A percentile compares a stretch with the other conserved stretches of the same genome.
These are phyloP conservation scores for Euglossa dilemma DNA, from an alignment of 1,140 invertebrate genomes.

Conservation along the genomic window DNA sequence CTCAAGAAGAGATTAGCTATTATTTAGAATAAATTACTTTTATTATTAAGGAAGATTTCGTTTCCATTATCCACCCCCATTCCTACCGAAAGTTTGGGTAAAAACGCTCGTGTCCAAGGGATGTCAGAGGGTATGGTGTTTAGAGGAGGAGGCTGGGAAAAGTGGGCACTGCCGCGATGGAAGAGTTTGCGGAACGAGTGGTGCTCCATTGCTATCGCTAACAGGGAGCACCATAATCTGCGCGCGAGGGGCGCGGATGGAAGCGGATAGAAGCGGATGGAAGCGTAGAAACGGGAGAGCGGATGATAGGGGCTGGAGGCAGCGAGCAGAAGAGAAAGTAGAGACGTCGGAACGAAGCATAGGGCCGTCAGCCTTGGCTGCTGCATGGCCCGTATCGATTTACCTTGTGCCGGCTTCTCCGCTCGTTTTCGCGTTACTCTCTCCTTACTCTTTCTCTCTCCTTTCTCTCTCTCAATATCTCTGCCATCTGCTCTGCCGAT, in stretches of 20 bases:
- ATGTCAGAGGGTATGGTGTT: background rate
- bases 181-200: constrained; percentile 47
- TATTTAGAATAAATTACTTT: no score
- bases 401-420: constrained; percentile 53
- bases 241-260: constrained; percentile 14
- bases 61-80: no score
- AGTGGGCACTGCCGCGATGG: constrained; percentile 16
- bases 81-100: no score
- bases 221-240: constrained; percentile 47
- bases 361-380: constrained; percentile 57
- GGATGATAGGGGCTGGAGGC: constrained; percentile 27
- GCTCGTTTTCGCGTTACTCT: constrained; percentile 27
- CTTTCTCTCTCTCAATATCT: background rate
- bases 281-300: background rate
- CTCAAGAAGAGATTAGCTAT: no score
- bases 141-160: background rate
- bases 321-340: constrained; percentile 36
- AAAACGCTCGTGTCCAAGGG: background rate
- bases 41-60: no score
- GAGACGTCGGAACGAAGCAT: constrained; percentile 34
- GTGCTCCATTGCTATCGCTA: constrained; percentile 38
- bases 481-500: background rate
- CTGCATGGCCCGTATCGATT: constrained; percentile 65
- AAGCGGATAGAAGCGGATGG: background rate
- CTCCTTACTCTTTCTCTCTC: background rate